Percentiles rank a stretch among this genome's conserved stretches.
These are phyloP conservation scores for Psylliodes chrysocephalus DNA, from an alignment of 2,888 invertebrate species.

Conservation along the genomic window DNA sequence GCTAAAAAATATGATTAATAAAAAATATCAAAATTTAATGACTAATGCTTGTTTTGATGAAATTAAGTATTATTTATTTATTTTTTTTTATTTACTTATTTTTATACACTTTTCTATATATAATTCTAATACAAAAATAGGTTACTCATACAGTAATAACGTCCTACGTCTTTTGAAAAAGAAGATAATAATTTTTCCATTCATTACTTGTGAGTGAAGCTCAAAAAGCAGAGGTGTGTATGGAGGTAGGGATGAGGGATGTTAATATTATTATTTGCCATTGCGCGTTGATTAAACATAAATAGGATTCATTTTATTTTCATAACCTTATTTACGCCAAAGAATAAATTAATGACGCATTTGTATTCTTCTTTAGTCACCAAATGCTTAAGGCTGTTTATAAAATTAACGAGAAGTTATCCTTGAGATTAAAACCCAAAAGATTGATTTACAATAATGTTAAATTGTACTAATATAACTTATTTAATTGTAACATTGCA, in stretches of 20 bases:
- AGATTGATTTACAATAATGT: background rate
- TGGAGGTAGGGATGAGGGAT: too few relatives aligned
- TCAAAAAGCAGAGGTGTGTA: too few relatives aligned
- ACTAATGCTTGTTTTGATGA: background rate
- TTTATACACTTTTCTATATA: background rate
- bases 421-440: background rate
- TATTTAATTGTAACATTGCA: background rate
- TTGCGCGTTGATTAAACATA: too few relatives aligned
- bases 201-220: too few relatives aligned
- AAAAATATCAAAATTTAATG: background rate
- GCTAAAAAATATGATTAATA: too few relatives aligned
- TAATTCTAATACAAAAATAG: background rate
- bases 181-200: too few relatives aligned
- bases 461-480: background rate
- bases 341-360: conserved; percentile 6
- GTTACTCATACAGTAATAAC: background rate
- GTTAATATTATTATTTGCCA: too few relatives aligned
- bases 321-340: background rate
- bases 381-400: background rate
- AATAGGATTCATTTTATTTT: too few relatives aligned
- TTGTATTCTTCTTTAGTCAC: conserved; percentile 8
- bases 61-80: background rate
- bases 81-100: background rate
- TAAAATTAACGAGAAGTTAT: conserved; percentile 1
- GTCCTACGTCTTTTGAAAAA: too few relatives aligned